A percentile compares a stretch with the other conserved stretches of the same genome.
These are phyloP conservation scores for Trissolcus basalis DNA, from an alignment of 1,140 invertebrate genomes.

Conservation along the genomic window DNA sequence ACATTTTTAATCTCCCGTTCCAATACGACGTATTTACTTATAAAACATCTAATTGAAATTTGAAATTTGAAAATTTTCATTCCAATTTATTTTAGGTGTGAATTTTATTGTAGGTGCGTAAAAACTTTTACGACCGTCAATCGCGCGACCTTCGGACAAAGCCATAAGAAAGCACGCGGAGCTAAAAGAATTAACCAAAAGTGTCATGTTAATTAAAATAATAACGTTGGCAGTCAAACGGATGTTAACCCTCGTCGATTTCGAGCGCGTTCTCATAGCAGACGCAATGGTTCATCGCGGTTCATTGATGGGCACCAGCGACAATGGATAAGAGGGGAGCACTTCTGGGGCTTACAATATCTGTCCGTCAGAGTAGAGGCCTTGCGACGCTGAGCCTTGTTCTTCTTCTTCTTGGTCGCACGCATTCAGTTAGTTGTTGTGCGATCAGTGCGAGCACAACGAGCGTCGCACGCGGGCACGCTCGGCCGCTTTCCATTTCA, in stretches of 20 bases:
- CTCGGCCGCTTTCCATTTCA: conserved; percentile 25
- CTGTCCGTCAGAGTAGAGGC: conserved; percentile 41
- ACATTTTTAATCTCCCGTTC: too few relatives aligned
- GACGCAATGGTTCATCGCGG: conserved; percentile 48
- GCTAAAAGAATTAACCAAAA: conserved; percentile 29
- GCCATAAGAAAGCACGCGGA: not conserved
- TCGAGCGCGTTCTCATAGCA: conserved; percentile 48
- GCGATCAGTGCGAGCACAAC: conserved; percentile 43
- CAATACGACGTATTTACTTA: too few relatives aligned
- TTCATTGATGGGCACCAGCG: conserved; percentile 56
- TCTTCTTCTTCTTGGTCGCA: conserved; percentile 56
- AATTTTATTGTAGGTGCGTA: too few relatives aligned
- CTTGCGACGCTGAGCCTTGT: conserved; percentile 48
- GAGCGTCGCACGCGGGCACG: conserved; percentile 23
- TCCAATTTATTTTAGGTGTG: too few relatives aligned
- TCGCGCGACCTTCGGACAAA: not conserved
- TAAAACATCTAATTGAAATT: too few relatives aligned
- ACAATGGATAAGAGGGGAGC: conserved; percentile 52
- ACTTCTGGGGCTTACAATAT: conserved; percentile 59
- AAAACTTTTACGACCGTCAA: too few relatives aligned
- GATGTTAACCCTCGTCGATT: conserved; percentile 54
- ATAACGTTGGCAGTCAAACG: conserved; percentile 38
- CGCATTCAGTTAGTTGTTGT: conserved; percentile 49
- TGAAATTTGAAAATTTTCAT: too few relatives aligned
- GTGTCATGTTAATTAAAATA: conserved; percentile 55